Base-by-base conservation (phyloP, 2,113 vertebrate genomes). In the Apteryx mantelli region DNA sequence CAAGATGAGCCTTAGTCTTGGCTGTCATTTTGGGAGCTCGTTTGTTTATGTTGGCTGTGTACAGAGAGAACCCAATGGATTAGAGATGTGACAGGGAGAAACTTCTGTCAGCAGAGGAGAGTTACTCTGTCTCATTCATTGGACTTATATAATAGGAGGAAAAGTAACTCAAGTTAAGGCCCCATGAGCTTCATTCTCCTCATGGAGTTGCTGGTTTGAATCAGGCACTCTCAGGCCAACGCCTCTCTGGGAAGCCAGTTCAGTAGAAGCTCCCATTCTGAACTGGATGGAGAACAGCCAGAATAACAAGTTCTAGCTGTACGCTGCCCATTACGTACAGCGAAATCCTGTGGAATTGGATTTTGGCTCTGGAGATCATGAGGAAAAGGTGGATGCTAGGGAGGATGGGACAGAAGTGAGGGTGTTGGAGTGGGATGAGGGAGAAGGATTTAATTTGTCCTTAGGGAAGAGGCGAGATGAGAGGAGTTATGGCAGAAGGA, bases 341-440 rank as follows among this genome's bases (percentile, higher is more conserved):
- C 1, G 26, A 0, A 1, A n/a, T 13, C 55, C 0, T 1, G 19
- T 7, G 22, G 26, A 4, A 9, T 8, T 34, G 56, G 24, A 20
- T 52, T n/a, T 10, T 24, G 24, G 76, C 60, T 60, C 52, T n/a
- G 3, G 24, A 36, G 55, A 22, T 64, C 0, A 1, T 14, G 19
- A 36, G 60, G 60, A 46, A 32, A 46, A 65, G 32, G 68, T n/a
- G 8, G 22, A 12, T 17, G 36, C n/a, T 28, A 16, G 18, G 13
- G 52, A 40, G 26, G 5, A 20, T 17, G 48, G 34, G 24, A 11
- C 48, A 60, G 42, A 26, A 25, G 26, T 34, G 44, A 34, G 42
- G 14, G 53, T 55, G 46, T 22, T 25, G 34, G 12, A 5, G 24
- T 42, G 20, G n/a, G 17, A 34, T 5, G 34, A n/a, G 22, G 44